Evolutionary conservation across 2,113 vertebrate genomes (phyloP).

Genomic region (Helogale parvula): DNA sequence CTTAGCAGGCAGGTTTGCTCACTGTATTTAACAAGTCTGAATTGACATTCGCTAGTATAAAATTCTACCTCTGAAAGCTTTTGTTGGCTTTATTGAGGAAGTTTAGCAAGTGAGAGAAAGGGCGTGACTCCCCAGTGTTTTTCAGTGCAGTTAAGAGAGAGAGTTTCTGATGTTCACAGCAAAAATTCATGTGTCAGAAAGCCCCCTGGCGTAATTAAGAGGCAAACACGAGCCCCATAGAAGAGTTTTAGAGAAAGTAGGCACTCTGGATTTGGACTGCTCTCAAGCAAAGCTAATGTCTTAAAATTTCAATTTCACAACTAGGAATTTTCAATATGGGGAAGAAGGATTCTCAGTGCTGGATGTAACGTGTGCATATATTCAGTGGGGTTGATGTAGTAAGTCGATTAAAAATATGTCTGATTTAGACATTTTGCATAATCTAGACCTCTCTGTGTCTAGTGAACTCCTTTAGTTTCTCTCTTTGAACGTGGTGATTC

Average conservation of each 20-base stretch:
- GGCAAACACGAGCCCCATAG: neutral
- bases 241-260: conserved; percentile 35
- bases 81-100: conserved; percentile 62
- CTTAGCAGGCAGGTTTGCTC: conserved; percentile 45
- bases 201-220: neutral
- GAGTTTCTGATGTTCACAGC: conserved; percentile 21
- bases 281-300: conserved; percentile 5
- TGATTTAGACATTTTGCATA: conserved; percentile 41
- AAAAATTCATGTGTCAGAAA: neutral
- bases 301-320: conserved; percentile 24
- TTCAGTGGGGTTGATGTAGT: neutral
- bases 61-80: conserved; percentile 54
- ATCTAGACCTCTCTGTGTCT: neutral
- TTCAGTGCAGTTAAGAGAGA: neutral
- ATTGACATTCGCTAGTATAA: conserved; percentile 42
- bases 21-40: conserved; percentile 42
- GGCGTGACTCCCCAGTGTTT: neutral
- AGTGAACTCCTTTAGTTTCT: conserved; percentile 40
- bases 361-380: neutral
- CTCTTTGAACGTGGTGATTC: conserved; percentile 34
- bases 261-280: neutral
- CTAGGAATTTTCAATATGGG: neutral
- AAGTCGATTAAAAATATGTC: conserved; percentile 32
- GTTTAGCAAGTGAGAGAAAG: conserved; percentile 60
- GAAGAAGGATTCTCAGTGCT: neutral